Evolutionary conservation across 1,140 invertebrate species (phyloP).

Genomic region (Grapholita molesta): DNA sequence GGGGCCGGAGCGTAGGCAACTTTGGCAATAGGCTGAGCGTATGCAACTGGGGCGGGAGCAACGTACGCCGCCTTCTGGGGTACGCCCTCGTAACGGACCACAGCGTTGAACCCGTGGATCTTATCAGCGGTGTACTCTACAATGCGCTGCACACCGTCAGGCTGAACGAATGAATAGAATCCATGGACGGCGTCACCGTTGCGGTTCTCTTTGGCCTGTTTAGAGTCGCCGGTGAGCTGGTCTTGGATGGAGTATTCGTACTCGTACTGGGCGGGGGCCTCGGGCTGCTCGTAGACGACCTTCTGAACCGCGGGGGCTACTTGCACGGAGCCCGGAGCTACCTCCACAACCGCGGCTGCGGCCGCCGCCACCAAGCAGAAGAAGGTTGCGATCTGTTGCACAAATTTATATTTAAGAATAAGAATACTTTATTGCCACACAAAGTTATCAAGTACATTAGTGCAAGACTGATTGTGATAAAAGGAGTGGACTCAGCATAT

Average conservation of each 20-base stretch:
- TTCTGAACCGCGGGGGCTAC: constrained; percentile 31
- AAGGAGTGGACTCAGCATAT: no score
- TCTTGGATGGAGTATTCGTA: constrained; percentile 69
- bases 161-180: constrained; percentile 67
- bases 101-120: constrained; percentile 81
- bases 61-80: constrained; percentile 36
- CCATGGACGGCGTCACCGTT: constrained; percentile 22
- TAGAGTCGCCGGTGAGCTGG: constrained; percentile 55
- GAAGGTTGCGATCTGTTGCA: constrained; percentile 30
- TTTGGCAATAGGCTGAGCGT: constrained; percentile 35
- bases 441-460: no score
- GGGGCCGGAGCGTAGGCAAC: constrained; percentile 33
- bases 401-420: neutral
- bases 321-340: neutral
- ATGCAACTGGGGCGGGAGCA: neutral
- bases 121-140: constrained; percentile 82
- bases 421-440: no score
- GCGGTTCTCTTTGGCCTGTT: constrained; percentile 17
- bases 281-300: constrained; percentile 34
- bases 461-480: no score
- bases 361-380: constrained; percentile 41
- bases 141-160: constrained; percentile 79
- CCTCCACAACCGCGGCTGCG: constrained; percentile 20
- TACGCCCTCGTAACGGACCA: constrained; percentile 70
- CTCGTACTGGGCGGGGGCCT: constrained; percentile 71